Conservation (phyloP, 2,888 invertebrate species). For the Andrena bucephala region DNA sequence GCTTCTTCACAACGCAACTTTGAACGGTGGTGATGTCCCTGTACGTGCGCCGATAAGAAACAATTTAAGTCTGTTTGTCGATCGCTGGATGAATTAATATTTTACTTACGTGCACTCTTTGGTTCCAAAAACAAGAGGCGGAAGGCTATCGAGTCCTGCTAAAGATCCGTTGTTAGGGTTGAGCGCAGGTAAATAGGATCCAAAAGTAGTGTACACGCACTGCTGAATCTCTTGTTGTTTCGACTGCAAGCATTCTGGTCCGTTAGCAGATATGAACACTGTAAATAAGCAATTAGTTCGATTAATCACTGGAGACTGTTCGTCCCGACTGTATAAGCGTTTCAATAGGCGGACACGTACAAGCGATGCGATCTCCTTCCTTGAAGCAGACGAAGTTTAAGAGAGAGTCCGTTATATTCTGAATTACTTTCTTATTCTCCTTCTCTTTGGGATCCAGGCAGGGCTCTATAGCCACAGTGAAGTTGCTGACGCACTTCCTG, state of each 20-base stretch:
- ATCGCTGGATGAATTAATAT: neutral
- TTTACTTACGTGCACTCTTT: constrained; percentile 86
- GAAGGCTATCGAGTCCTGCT: constrained; percentile 81
- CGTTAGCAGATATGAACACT: constrained; percentile 94
- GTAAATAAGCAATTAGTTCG: constrained; percentile 71
- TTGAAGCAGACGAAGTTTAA: constrained; percentile 92
- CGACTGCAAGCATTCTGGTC: constrained; percentile 90
- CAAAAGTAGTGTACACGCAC: constrained; percentile 89
- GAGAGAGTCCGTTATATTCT: constrained; percentile 90
- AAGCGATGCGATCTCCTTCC: constrained; percentile 93
- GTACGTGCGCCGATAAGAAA: constrained; percentile 20
- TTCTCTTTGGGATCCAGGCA: constrained; percentile 89
- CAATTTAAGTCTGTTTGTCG: neutral
- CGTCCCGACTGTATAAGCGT: neutral
- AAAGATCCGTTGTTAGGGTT: constrained; percentile 54
- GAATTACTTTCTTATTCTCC: constrained; percentile 87
- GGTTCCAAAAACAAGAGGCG: constrained; percentile 88
- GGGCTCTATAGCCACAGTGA: constrained; percentile 87
- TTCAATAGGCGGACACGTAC: constrained; percentile 85
- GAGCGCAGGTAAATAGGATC: constrained; percentile 85
- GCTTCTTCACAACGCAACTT: constrained; percentile 87
- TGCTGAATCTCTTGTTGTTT: constrained; percentile 87
- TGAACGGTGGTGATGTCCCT: constrained; percentile 87
- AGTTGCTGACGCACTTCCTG: constrained; percentile 87
- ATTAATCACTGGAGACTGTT: neutral